Evolutionary conservation across 2,888 invertebrate species (phyloP), one percentile per base, ranked within the genome.

Genomic region (Augochlorella aurata): DNA sequence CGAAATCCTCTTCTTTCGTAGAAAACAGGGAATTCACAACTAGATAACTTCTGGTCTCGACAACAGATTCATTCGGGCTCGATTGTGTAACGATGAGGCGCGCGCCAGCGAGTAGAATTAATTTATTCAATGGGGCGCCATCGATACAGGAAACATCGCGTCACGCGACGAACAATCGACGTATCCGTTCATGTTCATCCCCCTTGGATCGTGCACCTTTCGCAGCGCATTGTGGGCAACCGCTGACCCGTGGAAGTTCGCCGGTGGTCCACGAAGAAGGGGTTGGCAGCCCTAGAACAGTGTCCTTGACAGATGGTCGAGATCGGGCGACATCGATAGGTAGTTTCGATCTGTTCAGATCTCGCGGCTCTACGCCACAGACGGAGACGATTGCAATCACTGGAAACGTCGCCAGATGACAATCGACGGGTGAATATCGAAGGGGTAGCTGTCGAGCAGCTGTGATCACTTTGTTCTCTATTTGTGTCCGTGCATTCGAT

Each of bases 181-280:
- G 67, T 77, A 79, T 77, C 68, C 81, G 77, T 75, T 83, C 70
- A 29, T 79, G n/a, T 58, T 58, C 54, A 58, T 72, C 79, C 54
- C 63, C 76, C 79, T 49, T 24, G 73, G 83, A 79, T 73, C 69
- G 74, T 65, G 71, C 85, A 87, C 76, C 77, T 87, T 87, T 82
- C 80, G 65, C 38, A 18, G 12, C 16, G 69, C 68, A 89, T 90
- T 89, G 88, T 90, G 88, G 87, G 74, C 74, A 87, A 88, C 87
- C 88, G 81, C 79, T 82, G 78, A 81, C 65, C 87, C 83, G 87
- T 88, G 49, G 85, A 89, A 68, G 77, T 87, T 76, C 66, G 16
- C 45, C 52, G 65, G 50, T 66, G 83, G 71, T 77, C 77, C 71
- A 69, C 63, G 69, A 87, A 85, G 69, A 87, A 85, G 81, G 87